Conservation (phyloP, 1,140 invertebrate genomes). For the Olivierus martensii region DNA sequence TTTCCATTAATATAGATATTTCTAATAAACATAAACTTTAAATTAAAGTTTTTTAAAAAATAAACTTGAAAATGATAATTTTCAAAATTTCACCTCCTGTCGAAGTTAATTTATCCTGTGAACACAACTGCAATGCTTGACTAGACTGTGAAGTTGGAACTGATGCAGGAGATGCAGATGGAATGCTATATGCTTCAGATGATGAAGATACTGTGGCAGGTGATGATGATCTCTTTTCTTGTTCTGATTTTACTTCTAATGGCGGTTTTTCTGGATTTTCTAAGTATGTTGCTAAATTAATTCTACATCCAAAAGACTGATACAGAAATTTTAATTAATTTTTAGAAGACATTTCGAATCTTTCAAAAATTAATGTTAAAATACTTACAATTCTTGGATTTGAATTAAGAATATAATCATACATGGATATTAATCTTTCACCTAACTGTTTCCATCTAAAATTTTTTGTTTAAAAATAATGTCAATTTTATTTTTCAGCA, state of each 20-base stretch:
- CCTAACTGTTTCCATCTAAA: conserved; percentile 48
- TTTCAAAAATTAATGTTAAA: neutral
- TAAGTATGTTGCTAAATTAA: conserved; percentile 15
- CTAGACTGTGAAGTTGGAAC: too few species aligned
- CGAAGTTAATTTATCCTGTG: too few species aligned
- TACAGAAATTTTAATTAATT: neutral
- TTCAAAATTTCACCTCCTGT: too few species aligned
- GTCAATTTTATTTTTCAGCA: too few species aligned
- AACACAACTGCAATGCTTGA: too few species aligned
- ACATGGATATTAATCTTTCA: conserved; percentile 47
- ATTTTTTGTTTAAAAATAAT: neutral
- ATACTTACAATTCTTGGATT: conserved; percentile 25
- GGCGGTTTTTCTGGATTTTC: neutral
- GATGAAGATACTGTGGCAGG: conserved; percentile 7
- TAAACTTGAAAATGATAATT: too few species aligned
- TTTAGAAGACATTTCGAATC: neutral
- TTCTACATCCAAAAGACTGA: conserved; percentile 15
- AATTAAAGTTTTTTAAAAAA: too few species aligned
- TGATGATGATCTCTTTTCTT: neutral
- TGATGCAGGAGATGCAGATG: neutral
- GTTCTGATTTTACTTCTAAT: neutral
- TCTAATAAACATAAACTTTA: too few species aligned
- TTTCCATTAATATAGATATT: too few species aligned
- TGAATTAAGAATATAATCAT: conserved; percentile 39
- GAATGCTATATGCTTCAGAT: conserved; percentile 10